A percentile compares a stretch with the other conserved stretches of the same genome.
Evolutionary conservation across 1,140 invertebrate genomes (phyloP).

Genomic region (silkworm (Bombyx mori)): DNA sequence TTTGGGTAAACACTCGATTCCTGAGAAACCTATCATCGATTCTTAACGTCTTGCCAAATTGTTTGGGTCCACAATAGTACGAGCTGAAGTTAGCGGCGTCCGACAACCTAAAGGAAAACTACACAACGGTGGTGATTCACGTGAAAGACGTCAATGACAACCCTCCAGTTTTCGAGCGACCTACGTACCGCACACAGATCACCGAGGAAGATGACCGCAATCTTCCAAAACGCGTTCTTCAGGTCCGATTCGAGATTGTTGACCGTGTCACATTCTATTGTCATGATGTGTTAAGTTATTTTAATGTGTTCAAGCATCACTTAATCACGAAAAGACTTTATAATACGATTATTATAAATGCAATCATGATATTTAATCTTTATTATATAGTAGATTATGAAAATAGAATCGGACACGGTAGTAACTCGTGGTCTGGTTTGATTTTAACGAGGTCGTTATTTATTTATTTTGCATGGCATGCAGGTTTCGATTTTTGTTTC

Average conservation of each 20-base stretch:
- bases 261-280: constrained; percentile 10
- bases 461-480: constrained; percentile 59
- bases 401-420: constrained; percentile 35
- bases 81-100: constrained; percentile 93
- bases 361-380: too few species aligned
- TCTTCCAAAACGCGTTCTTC: constrained; percentile 92
- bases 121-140: constrained; percentile 95
- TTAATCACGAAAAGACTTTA: too few species aligned
- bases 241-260: constrained; percentile 74
- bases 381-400: constrained; percentile 8
- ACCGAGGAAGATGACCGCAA: constrained; percentile 96
- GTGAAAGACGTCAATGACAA: constrained; percentile 96
- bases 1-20: too few species aligned
- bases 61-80: constrained; percentile 75
- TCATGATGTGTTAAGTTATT: too few species aligned
- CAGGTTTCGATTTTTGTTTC: constrained; percentile 31
- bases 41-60: too few species aligned
- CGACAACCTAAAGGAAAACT: constrained; percentile 96
- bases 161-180: constrained; percentile 84
- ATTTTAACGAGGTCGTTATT: constrained; percentile 20
- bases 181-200: constrained; percentile 95
- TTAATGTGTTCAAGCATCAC: too few species aligned
- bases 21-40: too few species aligned
- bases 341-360: too few species aligned
- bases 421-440: constrained; percentile 24